A percentile compares a stretch with the other conserved stretches of the same genome.
Evolutionary conservation across 2,797 vertebrate genomes (phyloP).

Genomic region (Coilia nasus): DNA sequence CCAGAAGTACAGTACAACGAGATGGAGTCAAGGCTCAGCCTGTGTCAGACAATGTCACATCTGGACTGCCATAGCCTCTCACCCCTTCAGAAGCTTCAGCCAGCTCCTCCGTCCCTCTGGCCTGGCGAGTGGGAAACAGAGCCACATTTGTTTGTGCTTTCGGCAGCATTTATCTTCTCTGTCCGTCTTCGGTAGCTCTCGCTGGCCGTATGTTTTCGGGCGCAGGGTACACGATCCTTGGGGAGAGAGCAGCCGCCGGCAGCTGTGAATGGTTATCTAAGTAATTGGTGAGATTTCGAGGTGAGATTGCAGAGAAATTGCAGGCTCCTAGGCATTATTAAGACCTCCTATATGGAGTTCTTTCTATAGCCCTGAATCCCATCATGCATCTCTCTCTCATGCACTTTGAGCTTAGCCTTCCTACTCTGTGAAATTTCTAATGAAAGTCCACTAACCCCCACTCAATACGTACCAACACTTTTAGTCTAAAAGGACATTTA

Average conservation of each 20-base stretch:
- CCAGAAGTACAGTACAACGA: neutral
- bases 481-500: neutral
- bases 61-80: no score
- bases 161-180: neutral
- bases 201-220: neutral
- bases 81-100: no score
- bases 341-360: neutral
- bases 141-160: neutral
- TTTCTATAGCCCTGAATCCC: neutral
- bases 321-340: constrained; percentile 1
- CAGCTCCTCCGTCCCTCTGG: no score
- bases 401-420: neutral
- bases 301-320: neutral
- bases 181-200: neutral
- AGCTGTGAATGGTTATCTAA: constrained; percentile 21
- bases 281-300: constrained; percentile 10
- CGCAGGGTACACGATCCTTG: neutral
- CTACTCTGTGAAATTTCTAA: neutral
- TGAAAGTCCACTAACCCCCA: neutral
- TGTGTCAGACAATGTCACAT: no score
- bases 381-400: neutral
- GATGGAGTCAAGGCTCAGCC: neutral
- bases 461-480: neutral
- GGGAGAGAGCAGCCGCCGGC: neutral
- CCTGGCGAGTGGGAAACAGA: neutral